Evolutionary conservation across 2,797 vertebrate species (phyloP).

Genomic region (Eulemur rubriventer): DNA sequence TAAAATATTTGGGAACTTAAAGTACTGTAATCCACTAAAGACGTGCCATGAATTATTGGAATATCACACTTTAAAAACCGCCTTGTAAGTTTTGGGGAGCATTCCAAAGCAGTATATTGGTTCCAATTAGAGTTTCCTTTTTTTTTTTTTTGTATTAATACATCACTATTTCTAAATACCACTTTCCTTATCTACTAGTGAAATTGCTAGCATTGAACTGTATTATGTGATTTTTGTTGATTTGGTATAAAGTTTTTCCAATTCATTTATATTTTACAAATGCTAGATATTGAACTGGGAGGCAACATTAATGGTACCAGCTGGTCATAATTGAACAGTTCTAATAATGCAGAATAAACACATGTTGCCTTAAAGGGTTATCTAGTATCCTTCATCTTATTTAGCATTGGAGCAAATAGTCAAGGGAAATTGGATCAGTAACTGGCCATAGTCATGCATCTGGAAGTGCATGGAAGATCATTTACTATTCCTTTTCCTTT

Average conservation of each 20-base stretch:
- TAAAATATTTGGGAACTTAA: slow-evolving; percentile 86
- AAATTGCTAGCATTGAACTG: slow-evolving; percentile 85
- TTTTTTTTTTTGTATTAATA: slow-evolving; percentile 73
- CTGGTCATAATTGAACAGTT: slow-evolving; percentile 85
- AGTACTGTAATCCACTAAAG: slow-evolving; percentile 89
- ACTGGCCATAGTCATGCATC: slow-evolving; percentile 85
- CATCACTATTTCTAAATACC: slow-evolving; percentile 85
- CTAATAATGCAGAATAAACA: slow-evolving; percentile 95
- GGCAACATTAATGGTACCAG: slow-evolving; percentile 87
- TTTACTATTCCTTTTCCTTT: slow-evolving; percentile 84
- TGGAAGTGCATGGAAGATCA: slow-evolving; percentile 94
- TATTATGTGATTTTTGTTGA: slow-evolving; percentile 85
- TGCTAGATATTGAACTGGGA: slow-evolving; percentile 88
- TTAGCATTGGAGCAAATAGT: slow-evolving; percentile 88
- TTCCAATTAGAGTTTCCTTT: slow-evolving; percentile 84
- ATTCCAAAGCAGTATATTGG: slow-evolving; percentile 89
- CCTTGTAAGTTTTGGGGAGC: slow-evolving; percentile 87
- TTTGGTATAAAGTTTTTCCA: slow-evolving; percentile 87
- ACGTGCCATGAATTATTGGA: slow-evolving; percentile 88
- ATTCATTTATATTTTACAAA: slow-evolving; percentile 86
- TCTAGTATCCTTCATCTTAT: slow-evolving; percentile 91
- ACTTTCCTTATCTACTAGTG: slow-evolving; percentile 85
- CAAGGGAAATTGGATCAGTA: slow-evolving; percentile 85
- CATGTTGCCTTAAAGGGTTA: slow-evolving; percentile 99
- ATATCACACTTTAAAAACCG: slow-evolving; percentile 86